Conservation (phyloP, 1,140 invertebrate genomes). For the Orius insidiosus region DNA sequence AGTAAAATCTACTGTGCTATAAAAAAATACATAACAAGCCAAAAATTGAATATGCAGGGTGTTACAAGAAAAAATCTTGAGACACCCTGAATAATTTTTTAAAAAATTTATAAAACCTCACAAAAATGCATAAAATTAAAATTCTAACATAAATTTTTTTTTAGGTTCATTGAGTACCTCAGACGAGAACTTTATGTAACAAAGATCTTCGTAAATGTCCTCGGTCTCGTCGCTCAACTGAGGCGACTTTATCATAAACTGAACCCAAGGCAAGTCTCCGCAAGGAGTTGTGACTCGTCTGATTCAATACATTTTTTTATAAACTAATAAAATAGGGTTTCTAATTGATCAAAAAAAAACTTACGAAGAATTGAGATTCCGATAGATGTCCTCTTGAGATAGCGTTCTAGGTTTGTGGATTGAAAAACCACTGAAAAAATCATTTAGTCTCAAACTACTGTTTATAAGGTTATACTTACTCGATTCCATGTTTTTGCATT, state of each 20-base stretch:
- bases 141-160: not conserved
- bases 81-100: not conserved
- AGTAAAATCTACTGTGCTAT: too few species aligned
- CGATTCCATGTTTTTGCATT: constrained; percentile 41
- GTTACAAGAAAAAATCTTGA: too few species aligned
- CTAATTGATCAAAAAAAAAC: constrained; percentile 17
- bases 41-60: too few species aligned
- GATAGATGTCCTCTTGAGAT: constrained; percentile 69
- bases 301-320: not conserved
- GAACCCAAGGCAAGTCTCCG: constrained; percentile 8
- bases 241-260: constrained; percentile 32
- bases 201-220: constrained; percentile 73
- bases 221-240: constrained; percentile 47
- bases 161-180: constrained; percentile 31
- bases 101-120: not conserved
- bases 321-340: constrained; percentile 6
- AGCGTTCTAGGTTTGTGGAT: constrained; percentile 40
- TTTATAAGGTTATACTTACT: constrained; percentile 36
- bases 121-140: not conserved
- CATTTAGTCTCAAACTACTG: not conserved
- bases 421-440: constrained; percentile 51
- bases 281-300: constrained; percentile 5
- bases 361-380: constrained; percentile 44
- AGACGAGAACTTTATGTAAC: constrained; percentile 61
- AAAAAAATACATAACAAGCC: not conserved